phyloP scores from a whole-genome alignment of 2,113 vertebrate species.

The Stegostoma tigrinum region DNA sequence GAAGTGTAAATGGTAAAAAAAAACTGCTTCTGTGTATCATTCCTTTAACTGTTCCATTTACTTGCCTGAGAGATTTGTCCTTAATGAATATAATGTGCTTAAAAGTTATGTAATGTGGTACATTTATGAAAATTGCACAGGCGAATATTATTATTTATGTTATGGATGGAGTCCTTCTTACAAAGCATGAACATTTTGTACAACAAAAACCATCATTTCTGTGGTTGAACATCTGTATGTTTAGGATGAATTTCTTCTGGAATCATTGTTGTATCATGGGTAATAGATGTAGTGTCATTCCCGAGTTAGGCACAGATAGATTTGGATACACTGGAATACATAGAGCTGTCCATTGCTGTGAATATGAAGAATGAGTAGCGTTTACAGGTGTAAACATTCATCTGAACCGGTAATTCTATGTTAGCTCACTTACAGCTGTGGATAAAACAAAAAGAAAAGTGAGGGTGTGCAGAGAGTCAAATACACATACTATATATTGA shows the following conservation, averaged over 20 bases:
- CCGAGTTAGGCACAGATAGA: not conserved
- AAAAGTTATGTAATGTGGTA: not conserved
- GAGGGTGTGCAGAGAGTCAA: not conserved
- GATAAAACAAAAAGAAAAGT: not conserved
- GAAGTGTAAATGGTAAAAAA: not conserved
- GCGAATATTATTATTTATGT: not conserved
- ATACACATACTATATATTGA: not conserved
- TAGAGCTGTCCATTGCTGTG: not conserved
- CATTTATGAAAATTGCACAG: not conserved
- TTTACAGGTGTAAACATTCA: not conserved
- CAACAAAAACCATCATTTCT: not conserved
- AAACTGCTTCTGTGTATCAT: not conserved
- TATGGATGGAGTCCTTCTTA: not conserved
- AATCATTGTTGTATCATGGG: not conserved
- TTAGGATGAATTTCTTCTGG: not conserved
- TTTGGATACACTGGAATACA: not conserved
- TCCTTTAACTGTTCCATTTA: not conserved
- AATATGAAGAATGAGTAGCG: not conserved
- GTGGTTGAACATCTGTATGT: not conserved
- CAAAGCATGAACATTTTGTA: not conserved
- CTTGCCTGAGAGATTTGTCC: slow-evolving; percentile 8
- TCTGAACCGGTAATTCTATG: not conserved
- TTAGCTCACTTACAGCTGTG: not conserved
- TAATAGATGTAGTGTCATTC: not conserved
- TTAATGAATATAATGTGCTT: not conserved